A percentile compares a stretch with the other conserved stretches of the same genome.
Evolutionary conservation across 2,888 invertebrate species (phyloP).

Genomic region (Zele albiditarsus): DNA sequence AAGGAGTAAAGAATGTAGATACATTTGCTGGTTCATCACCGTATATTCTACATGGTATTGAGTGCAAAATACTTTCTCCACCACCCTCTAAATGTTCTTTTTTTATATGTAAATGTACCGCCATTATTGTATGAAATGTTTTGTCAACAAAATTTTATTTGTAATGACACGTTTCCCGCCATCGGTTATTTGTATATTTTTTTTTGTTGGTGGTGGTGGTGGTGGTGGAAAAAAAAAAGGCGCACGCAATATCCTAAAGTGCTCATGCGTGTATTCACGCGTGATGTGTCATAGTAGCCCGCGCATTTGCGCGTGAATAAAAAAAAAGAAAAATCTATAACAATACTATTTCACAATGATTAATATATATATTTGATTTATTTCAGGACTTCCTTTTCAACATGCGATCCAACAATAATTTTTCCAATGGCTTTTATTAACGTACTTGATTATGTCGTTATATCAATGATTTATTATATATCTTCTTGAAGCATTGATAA

Average conservation of each 20-base stretch:
- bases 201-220: no score
- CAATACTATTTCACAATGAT: neutral
- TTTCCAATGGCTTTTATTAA: no score
- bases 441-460: no score
- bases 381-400: no score
- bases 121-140: constrained; percentile 19
- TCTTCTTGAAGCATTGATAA: no score
- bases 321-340: neutral
- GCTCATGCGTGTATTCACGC: neutral
- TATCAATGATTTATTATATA: no score
- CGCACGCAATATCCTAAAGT: neutral
- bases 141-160: neutral
- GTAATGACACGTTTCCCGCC: constrained; percentile 8
- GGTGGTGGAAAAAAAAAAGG: no score
- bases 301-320: neutral
- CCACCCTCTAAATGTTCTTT: constrained; percentile 70
- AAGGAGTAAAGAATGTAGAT: constrained; percentile 80
- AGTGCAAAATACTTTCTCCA: constrained; percentile 76
- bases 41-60: constrained; percentile 82
- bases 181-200: neutral
- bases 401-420: no score
- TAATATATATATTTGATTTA: neutral
- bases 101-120: constrained; percentile 77
- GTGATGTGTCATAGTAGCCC: neutral
- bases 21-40: constrained; percentile 82